These are phyloP conservation scores for Drosophila diplacantha DNA, from an alignment of 2,888 invertebrate genomes.

Conservation along the genomic window DNA sequence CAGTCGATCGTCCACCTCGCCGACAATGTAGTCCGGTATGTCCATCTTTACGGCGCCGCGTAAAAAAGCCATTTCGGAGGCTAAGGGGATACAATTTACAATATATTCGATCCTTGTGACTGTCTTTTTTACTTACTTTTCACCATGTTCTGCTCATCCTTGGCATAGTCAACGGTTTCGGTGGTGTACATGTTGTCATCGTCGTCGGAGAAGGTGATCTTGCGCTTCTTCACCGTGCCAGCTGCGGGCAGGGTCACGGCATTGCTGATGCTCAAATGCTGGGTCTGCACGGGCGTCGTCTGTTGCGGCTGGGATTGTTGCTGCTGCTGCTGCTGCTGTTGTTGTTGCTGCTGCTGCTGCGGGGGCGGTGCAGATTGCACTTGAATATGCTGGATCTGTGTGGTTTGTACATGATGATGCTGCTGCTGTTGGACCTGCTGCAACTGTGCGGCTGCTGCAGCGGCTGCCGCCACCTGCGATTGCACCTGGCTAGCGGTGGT, in stretches of 20 bases:
- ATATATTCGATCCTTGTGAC: too few species aligned
- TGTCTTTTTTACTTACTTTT: slow-evolving; percentile 63
- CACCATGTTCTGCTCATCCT: slow-evolving; percentile 75
- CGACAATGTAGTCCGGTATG: slow-evolving; percentile 80
- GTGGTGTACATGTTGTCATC: slow-evolving; percentile 77
- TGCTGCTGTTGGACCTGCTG: slow-evolving; percentile 54
- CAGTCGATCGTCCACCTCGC: slow-evolving; percentile 77
- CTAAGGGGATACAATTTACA: slow-evolving; percentile 40
- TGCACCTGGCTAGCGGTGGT: slow-evolving; percentile 59
- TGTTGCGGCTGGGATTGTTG: slow-evolving; percentile 49
- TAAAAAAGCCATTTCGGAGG: slow-evolving; percentile 77
- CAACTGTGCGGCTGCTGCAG: slow-evolving; percentile 57
- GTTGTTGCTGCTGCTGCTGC: slow-evolving; percentile 52
- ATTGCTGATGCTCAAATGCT: slow-evolving; percentile 64
- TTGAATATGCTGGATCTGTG: slow-evolving; percentile 74
- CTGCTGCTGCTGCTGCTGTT: slow-evolving; percentile 49
- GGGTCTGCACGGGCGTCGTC: slow-evolving; percentile 50
- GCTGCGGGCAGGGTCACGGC: slow-evolving; percentile 64
- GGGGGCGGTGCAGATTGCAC: slow-evolving; percentile 67
- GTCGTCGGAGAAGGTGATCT: slow-evolving; percentile 77
- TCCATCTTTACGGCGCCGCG: slow-evolving; percentile 80
- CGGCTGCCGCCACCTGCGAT: slow-evolving; percentile 58
- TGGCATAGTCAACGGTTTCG: slow-evolving; percentile 75
- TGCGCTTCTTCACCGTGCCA: slow-evolving; percentile 71
- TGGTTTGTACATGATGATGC: slow-evolving; percentile 74